These are phyloP conservation scores for Callyntrura guangdongensis DNA, from an alignment of 2,888 invertebrate genomes.

Conservation along the genomic window DNA sequence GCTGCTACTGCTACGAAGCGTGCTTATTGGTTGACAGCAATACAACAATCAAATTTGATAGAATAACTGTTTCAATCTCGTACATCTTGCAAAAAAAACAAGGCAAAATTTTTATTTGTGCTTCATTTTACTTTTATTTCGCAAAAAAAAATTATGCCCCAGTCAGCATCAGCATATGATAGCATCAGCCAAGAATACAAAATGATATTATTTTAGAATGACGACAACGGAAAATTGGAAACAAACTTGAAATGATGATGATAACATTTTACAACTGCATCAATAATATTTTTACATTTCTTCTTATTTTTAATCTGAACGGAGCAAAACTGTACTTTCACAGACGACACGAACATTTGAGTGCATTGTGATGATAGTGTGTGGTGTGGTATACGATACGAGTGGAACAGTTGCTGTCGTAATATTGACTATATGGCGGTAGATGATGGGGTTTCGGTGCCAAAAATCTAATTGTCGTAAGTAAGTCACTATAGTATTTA, in stretches of 20 bases:
- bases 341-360: background rate
- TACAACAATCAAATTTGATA: too few relatives aligned
- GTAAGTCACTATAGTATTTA: slow-evolving; percentile 68
- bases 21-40: too few relatives aligned
- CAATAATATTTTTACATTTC: background rate
- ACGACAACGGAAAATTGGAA: slow-evolving; percentile 26
- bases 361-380: background rate
- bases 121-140: too few relatives aligned
- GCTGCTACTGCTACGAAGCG: too few relatives aligned
- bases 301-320: background rate
- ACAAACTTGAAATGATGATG: background rate
- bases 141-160: too few relatives aligned
- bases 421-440: background rate
- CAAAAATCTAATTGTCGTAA: slow-evolving; percentile 73
- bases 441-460: slow-evolving; percentile 49
- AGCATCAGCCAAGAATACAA: background rate
- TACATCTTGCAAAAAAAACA: background rate
- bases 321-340: background rate
- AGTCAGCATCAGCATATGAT: background rate
- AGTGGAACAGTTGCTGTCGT: too few relatives aligned
- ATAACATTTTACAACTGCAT: slow-evolving; percentile 4
- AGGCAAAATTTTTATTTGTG: too few relatives aligned
- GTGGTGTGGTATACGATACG: background rate
- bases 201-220: background rate
- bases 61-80: background rate